Percentiles rank a stretch among this genome's conserved stretches.
Evolutionary conservation across 2,888 invertebrate genomes (phyloP).

Genomic region (Lycaena phlaeas): DNA sequence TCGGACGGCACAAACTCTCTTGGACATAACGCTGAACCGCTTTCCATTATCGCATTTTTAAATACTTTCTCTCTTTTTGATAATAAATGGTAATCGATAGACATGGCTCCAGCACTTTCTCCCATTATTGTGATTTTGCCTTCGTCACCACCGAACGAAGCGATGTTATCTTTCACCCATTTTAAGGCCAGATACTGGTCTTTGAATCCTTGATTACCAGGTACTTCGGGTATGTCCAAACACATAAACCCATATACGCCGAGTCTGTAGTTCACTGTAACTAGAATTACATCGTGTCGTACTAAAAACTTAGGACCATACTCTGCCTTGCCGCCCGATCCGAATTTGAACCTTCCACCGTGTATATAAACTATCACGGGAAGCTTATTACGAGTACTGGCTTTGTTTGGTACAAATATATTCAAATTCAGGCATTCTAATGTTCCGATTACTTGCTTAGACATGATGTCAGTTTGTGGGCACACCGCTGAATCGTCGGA

Average conservation of each 20-base stretch:
- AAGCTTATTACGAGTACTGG: slow-evolving; percentile 21
- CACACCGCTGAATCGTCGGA: slow-evolving; percentile 28
- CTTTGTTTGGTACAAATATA: slow-evolving; percentile 64
- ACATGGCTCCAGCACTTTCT: slow-evolving; percentile 37
- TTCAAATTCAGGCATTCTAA: slow-evolving; percentile 75
- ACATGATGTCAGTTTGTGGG: slow-evolving; percentile 29
- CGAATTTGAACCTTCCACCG: slow-evolving; percentile 41
- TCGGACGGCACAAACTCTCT: slow-evolving; percentile 25
- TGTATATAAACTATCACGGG: slow-evolving; percentile 50
- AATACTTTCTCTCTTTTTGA: slow-evolving; percentile 34
- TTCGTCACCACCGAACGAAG: slow-evolving; percentile 39
- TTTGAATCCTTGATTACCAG: slow-evolving; percentile 47
- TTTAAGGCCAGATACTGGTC: slow-evolving; percentile 39
- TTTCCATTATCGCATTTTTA: slow-evolving; percentile 37
- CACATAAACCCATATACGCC: slow-evolving; percentile 50
- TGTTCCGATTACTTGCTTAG: slow-evolving; percentile 31
- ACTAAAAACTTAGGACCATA: slow-evolving; percentile 31
- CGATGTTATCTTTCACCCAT: slow-evolving; percentile 44
- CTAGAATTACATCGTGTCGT: slow-evolving; percentile 36
- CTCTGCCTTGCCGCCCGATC: slow-evolving; percentile 24
- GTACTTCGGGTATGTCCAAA: slow-evolving; percentile 31
- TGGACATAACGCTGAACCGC: slow-evolving; percentile 28
- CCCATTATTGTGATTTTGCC: slow-evolving; percentile 40
- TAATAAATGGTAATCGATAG: slow-evolving; percentile 35
- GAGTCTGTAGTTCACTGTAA: slow-evolving; percentile 42